A percentile compares a stretch with the other conserved stretches of the same genome.
Conservation (phyloP, 2,888 invertebrate genomes). For the Alviniconcha strummeri region DNA sequence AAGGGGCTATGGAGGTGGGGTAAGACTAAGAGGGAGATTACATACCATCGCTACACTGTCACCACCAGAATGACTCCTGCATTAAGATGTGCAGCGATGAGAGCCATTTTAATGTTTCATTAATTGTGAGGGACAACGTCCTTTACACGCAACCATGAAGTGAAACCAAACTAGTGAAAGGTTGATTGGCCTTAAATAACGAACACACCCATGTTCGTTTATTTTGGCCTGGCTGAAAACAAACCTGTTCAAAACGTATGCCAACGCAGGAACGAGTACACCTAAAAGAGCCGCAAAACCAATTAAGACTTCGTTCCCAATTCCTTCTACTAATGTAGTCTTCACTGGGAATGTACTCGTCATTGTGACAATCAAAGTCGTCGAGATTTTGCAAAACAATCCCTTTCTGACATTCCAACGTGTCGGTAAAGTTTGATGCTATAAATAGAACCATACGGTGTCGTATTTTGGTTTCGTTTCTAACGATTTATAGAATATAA, state of each 20-base stretch:
- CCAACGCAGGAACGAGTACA: slow-evolving; percentile 48
- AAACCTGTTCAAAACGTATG: slow-evolving; percentile 44
- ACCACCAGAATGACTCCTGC: too few relatives aligned
- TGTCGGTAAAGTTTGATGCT: slow-evolving; percentile 29
- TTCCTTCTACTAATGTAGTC: slow-evolving; percentile 54
- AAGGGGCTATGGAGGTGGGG: too few relatives aligned
- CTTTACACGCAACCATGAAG: too few relatives aligned
- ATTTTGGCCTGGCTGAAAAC: background rate
- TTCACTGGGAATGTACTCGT: slow-evolving; percentile 4
- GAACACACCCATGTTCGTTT: too few relatives aligned
- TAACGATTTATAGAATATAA: background rate
- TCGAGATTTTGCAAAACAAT: background rate
- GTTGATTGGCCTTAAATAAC: too few relatives aligned
- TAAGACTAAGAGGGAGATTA: too few relatives aligned
- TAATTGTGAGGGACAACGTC: too few relatives aligned
- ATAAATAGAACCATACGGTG: slow-evolving; percentile 18
- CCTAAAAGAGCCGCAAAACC: slow-evolving; percentile 51
- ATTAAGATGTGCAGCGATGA: too few relatives aligned
- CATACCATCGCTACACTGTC: too few relatives aligned
- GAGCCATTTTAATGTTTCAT: too few relatives aligned
- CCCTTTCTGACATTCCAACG: slow-evolving; percentile 13
- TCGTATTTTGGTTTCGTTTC: slow-evolving; percentile 14
- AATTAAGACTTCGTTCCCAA: slow-evolving; percentile 61
- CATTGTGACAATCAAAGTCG: background rate
- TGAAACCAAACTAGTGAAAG: too few relatives aligned